These are phyloP conservation scores for Reticulitermes lucifugus DNA, from an alignment of 2,888 invertebrate genomes.

Conservation along the genomic window DNA sequence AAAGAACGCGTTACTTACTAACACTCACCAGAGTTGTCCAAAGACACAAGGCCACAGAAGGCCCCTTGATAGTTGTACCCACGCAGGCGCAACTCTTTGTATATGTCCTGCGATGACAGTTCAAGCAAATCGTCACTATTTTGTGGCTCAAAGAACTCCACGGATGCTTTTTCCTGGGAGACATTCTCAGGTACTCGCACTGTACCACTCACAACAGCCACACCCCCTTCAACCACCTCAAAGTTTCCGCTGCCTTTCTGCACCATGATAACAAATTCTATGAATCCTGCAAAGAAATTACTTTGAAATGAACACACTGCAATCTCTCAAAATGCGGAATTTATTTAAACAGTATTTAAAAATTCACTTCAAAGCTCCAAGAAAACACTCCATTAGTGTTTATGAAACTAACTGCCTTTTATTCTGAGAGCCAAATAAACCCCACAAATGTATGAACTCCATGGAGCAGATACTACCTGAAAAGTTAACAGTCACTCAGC, in stretches of 20 bases:
- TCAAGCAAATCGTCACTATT: conserved; percentile 1
- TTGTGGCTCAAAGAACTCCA: not conserved
- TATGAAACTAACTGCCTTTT: not conserved
- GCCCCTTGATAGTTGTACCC: conserved; percentile 76
- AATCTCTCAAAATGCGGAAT: too few species aligned
- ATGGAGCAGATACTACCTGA: too few species aligned
- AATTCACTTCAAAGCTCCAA: too few species aligned
- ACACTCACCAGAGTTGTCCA: conserved; percentile 41
- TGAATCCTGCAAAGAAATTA: conserved; percentile 50
- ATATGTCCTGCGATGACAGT: conserved; percentile 67
- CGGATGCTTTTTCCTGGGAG: conserved; percentile 7
- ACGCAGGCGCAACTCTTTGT: conserved; percentile 76
- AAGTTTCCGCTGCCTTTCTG: conserved; percentile 52
- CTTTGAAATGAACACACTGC: too few species aligned
- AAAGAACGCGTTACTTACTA: not conserved
- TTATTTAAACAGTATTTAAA: too few species aligned
- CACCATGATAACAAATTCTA: conserved; percentile 53
- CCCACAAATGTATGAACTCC: too few species aligned
- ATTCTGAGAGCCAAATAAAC: too few species aligned
- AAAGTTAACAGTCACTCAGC: too few species aligned
- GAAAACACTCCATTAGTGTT: not conserved
- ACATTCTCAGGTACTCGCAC: conserved; percentile 20
- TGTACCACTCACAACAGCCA: conserved; percentile 50
- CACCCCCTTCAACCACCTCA: conserved; percentile 52
- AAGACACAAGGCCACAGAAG: conserved; percentile 60